These are phyloP conservation scores for Acleris literana DNA, from an alignment of 2,888 invertebrate species.

Conservation along the genomic window DNA sequence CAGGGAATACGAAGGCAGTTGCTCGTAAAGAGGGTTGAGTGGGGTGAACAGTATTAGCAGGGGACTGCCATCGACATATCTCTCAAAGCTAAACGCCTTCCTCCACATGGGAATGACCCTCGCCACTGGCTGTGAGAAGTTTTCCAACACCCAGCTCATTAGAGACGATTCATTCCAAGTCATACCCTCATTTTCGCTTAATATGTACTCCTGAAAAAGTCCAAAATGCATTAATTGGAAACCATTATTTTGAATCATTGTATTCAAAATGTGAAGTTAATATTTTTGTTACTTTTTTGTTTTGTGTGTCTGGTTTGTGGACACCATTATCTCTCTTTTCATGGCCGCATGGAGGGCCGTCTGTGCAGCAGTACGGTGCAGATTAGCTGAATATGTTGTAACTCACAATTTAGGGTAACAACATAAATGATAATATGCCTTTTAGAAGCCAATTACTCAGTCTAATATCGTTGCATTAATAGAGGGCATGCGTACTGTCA, in stretches of 20 bases:
- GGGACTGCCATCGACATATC: constrained; percentile 87
- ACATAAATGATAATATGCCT: too few species aligned
- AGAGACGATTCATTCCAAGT: constrained; percentile 70
- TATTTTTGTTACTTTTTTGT: too few species aligned
- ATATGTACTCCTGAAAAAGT: constrained; percentile 78
- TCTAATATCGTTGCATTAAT: too few species aligned
- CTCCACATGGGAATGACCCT: constrained; percentile 89
- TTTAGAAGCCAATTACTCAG: too few species aligned
- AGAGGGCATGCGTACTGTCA: background rate
- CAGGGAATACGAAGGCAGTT: constrained; percentile 87
- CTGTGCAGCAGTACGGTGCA: too few species aligned
- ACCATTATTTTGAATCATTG: background rate
- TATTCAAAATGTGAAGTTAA: too few species aligned
- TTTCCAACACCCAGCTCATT: constrained; percentile 85
- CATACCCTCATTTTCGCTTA: constrained; percentile 54
- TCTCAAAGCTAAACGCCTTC: constrained; percentile 88
- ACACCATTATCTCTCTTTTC: too few species aligned
- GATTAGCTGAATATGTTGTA: too few species aligned
- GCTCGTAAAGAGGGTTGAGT: constrained; percentile 86
- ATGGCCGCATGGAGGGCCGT: too few species aligned
- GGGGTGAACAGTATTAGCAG: constrained; percentile 91
- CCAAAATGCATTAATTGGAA: constrained; percentile 9
- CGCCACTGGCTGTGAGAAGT: constrained; percentile 84
- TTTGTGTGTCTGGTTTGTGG: too few species aligned
- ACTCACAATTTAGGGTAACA: too few species aligned